Conservation (phyloP, 2,888 invertebrate species). For the Epirrhoe alternata region DNA sequence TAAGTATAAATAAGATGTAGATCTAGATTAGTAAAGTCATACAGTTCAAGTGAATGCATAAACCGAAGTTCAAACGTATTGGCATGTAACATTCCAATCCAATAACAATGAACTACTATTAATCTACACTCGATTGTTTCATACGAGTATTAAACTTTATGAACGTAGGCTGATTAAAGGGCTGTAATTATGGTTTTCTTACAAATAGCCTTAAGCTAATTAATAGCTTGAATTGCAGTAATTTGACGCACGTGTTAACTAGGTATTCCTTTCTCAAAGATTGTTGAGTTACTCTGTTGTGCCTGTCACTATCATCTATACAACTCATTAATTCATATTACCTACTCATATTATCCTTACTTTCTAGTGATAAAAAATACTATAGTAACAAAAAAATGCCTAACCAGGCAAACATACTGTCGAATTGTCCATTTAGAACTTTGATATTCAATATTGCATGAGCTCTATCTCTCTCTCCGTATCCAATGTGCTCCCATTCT, state of each 20-base stretch:
- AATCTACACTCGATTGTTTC: background rate
- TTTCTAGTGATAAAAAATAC: too few relatives aligned
- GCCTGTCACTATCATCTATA: too few relatives aligned
- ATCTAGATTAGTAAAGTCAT: background rate
- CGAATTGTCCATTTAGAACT: conserved; percentile 28
- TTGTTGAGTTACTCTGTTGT: too few relatives aligned
- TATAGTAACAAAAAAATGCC: background rate
- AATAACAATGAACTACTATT: conserved; percentile 16
- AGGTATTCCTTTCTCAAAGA: background rate
- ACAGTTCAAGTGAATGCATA: conserved; percentile 4
- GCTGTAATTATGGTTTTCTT: conserved; percentile 5
- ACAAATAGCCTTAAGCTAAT: background rate
- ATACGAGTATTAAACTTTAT: conserved; percentile 2
- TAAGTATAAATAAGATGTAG: background rate
- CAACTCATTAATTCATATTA: too few relatives aligned
- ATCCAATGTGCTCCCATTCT: conserved; percentile 42
- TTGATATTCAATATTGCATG: conserved; percentile 59
- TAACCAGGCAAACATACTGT: background rate
- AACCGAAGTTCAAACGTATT: background rate
- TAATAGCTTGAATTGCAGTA: background rate
- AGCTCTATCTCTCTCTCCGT: conserved; percentile 48
- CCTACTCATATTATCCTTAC: too few relatives aligned
- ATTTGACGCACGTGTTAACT: background rate
- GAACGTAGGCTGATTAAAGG: conserved; percentile 5
- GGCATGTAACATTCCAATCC: conserved; percentile 1